These are phyloP conservation scores for Bombus ignitus DNA, from an alignment of 1,140 invertebrate species.

Conservation along the genomic window DNA sequence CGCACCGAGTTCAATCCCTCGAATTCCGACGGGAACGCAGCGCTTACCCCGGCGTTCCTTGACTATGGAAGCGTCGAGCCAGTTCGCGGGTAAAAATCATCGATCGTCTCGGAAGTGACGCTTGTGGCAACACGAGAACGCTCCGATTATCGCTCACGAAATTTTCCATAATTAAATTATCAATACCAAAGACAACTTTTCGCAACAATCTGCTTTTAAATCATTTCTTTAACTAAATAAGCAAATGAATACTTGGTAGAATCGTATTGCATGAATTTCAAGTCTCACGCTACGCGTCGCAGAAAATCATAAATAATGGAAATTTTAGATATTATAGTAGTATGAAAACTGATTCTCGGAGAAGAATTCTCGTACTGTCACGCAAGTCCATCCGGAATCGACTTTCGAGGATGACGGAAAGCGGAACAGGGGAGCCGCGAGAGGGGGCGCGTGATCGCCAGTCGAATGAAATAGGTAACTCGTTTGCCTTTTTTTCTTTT, in stretches of 20 bases:
- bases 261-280: neutral
- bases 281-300: too few species aligned
- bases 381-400: neutral
- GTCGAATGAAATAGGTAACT: neutral
- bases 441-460: conserved; percentile 2
- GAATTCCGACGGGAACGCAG: conserved; percentile 1
- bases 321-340: neutral
- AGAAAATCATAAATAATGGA: neutral
- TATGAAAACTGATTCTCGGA: neutral
- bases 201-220: neutral
- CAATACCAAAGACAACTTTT: neutral
- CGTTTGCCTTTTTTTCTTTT: neutral
- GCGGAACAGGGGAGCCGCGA: conserved; percentile 19
- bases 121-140: neutral
- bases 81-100: neutral
- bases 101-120: conserved; percentile 9
- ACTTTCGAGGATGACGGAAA: conserved; percentile 3
- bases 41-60: conserved; percentile 6
- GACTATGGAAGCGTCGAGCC: neutral
- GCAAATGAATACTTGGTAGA: neutral
- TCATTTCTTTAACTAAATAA: neutral
- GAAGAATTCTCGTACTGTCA: neutral
- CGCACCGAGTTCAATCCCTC: conserved; percentile 11
- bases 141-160: neutral
- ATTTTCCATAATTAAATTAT: neutral